Conservation (phyloP, 2,113 vertebrate genomes). For the Eulacestoma nigropectus region DNA sequence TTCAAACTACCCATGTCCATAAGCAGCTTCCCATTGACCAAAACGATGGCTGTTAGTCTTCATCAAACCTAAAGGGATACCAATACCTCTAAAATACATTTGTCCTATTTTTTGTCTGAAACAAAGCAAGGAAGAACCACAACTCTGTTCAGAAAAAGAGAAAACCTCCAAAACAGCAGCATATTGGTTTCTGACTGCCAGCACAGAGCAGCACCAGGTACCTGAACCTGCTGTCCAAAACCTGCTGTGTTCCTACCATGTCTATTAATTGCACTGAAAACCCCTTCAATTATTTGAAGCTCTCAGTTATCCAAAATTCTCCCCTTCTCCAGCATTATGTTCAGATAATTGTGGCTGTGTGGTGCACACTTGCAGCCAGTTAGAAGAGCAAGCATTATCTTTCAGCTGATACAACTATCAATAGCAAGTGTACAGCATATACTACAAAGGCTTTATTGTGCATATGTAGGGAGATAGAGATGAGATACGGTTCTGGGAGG, state of each 20-base stretch:
- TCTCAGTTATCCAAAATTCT: slow-evolving; percentile 35
- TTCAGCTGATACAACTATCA: slow-evolving; percentile 68
- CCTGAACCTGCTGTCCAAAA: background rate
- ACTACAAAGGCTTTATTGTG: slow-evolving; percentile 68
- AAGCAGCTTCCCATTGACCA: background rate
- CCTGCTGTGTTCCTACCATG: background rate
- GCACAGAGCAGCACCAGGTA: background rate
- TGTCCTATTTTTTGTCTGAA: background rate
- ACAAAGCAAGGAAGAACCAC: background rate
- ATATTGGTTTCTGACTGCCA: background rate
- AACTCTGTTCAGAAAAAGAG: background rate
- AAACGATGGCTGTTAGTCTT: background rate
- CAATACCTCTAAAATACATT: background rate
- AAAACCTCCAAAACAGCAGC: background rate
- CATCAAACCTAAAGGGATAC: background rate
- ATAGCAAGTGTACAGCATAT: slow-evolving; percentile 59
- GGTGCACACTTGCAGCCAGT: slow-evolving; percentile 39
- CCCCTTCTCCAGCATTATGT: slow-evolving; percentile 11
- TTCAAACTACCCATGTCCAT: background rate
- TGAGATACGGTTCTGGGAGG: slow-evolving; percentile 45
- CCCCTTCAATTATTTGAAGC: background rate
- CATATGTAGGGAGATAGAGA: slow-evolving; percentile 63
- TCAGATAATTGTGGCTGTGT: slow-evolving; percentile 48
- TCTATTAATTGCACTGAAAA: background rate
- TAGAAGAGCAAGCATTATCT: slow-evolving; percentile 58